These are phyloP conservation scores for Syrista parreyssii DNA, from an alignment of 2,888 invertebrate species.

Conservation along the genomic window DNA sequence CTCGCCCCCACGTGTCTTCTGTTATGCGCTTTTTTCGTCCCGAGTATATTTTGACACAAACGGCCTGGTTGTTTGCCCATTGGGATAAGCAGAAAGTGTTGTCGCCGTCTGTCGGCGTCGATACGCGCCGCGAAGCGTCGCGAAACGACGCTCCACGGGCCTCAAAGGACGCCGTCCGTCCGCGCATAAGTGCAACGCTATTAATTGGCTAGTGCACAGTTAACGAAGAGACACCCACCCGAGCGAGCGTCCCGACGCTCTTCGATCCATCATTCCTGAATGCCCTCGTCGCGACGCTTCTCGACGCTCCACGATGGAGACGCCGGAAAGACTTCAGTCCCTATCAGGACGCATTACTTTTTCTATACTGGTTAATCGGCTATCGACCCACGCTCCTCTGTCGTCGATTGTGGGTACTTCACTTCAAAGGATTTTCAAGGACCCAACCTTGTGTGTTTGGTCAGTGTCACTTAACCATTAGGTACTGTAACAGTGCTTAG, in stretches of 20 bases:
- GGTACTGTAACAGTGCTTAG: not conserved
- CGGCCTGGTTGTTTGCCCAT: constrained; percentile 37
- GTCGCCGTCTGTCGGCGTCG: constrained; percentile 55
- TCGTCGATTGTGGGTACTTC: not conserved
- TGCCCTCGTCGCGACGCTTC: not conserved
- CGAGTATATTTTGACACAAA: constrained; percentile 44
- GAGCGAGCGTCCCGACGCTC: not conserved
- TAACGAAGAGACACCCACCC: not conserved
- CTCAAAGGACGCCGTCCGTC: constrained; percentile 41
- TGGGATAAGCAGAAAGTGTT: constrained; percentile 36
- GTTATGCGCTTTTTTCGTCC: constrained; percentile 31
- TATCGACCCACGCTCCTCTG: not conserved
- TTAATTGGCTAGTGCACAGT: constrained; percentile 33
- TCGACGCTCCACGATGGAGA: not conserved
- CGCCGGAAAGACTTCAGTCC: not conserved
- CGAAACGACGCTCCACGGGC: constrained; percentile 44
- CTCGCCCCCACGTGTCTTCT: constrained; percentile 31
- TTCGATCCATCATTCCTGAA: not conserved
- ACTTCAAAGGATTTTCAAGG: not conserved
- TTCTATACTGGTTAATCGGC: not conserved
- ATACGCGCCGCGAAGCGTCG: constrained; percentile 57
- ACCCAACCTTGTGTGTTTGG: not conserved
- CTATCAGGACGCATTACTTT: not conserved
- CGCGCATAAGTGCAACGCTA: constrained; percentile 31
- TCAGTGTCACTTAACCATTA: not conserved